These are phyloP conservation scores for Cerceris ruficornis DNA, from an alignment of 2,888 invertebrate genomes.

Conservation along the genomic window DNA sequence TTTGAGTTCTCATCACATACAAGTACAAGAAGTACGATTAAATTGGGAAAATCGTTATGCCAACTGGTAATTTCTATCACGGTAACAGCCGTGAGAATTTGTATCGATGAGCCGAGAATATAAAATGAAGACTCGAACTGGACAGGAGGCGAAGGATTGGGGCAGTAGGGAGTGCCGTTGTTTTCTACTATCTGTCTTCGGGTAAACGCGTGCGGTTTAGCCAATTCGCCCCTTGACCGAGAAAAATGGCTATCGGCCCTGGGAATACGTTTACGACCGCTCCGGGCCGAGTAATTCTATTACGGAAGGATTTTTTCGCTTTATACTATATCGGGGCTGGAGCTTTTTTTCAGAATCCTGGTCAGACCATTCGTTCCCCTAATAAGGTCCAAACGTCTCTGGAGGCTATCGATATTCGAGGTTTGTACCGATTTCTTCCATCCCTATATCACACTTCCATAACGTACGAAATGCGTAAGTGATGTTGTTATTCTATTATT, in stretches of 20 bases:
- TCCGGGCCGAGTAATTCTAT: conserved; percentile 81
- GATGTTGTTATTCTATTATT: not conserved
- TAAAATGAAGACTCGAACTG: conserved; percentile 36
- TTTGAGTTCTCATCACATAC: too few relatives aligned
- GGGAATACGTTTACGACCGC: conserved; percentile 82
- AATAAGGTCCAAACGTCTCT: conserved; percentile 71
- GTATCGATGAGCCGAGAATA: conserved; percentile 21
- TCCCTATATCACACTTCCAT: not conserved
- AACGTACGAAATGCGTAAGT: not conserved
- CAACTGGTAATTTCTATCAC: not conserved
- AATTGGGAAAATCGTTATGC: too few relatives aligned
- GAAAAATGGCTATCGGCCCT: conserved; percentile 81
- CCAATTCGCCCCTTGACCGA: conserved; percentile 81
- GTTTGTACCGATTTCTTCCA: conserved; percentile 22
- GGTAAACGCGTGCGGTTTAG: conserved; percentile 78
- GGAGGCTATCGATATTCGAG: conserved; percentile 53
- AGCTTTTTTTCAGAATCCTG: conserved; percentile 59
- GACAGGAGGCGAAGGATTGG: conserved; percentile 38
- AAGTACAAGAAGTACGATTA: too few relatives aligned
- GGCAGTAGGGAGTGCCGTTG: conserved; percentile 59
- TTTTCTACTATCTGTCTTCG: conserved; percentile 78
- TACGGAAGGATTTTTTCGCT: conserved; percentile 80
- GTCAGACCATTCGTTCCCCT: conserved; percentile 71
- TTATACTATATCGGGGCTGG: conserved; percentile 74
- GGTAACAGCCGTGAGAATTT: conserved; percentile 15